Conservation (phyloP, 2,888 invertebrate genomes). For the Diarsia brunnea region DNA sequence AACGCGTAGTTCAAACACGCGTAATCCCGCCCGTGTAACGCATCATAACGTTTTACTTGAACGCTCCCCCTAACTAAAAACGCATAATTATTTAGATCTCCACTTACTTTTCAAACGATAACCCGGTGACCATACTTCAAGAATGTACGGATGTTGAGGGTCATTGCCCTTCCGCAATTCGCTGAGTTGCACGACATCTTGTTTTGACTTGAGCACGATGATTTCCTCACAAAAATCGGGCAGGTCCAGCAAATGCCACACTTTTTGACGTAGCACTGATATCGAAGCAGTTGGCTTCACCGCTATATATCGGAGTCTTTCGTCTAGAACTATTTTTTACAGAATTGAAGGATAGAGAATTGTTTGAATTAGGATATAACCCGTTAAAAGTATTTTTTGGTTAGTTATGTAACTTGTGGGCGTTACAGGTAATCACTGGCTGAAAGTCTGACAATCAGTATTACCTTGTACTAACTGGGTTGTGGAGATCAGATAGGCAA, state of each 20-base stretch:
- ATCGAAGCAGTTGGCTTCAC: conserved; percentile 82
- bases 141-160: conserved; percentile 81
- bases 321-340: conserved; percentile 73
- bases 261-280: conserved; percentile 82
- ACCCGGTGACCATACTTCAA: conserved; percentile 85
- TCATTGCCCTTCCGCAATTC: conserved; percentile 84
- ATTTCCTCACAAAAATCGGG: conserved; percentile 87
- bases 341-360: neutral
- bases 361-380: neutral
- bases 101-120: conserved; percentile 69
- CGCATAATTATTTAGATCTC: neutral
- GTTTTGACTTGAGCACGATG: conserved; percentile 79
- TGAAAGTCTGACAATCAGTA: too few relatives aligned
- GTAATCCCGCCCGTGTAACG: too few relatives aligned
- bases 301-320: conserved; percentile 83
- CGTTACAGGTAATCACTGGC: too few relatives aligned
- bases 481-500: too few relatives aligned
- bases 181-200: conserved; percentile 80
- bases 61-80: too few relatives aligned
- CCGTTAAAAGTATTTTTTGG: neutral
- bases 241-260: conserved; percentile 85
- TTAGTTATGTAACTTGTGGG: too few relatives aligned
- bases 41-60: too few relatives aligned
- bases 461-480: too few relatives aligned
- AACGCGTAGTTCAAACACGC: too few relatives aligned